Conservation (phyloP, 1,140 invertebrate genomes). For the Mamestra configurata region DNA sequence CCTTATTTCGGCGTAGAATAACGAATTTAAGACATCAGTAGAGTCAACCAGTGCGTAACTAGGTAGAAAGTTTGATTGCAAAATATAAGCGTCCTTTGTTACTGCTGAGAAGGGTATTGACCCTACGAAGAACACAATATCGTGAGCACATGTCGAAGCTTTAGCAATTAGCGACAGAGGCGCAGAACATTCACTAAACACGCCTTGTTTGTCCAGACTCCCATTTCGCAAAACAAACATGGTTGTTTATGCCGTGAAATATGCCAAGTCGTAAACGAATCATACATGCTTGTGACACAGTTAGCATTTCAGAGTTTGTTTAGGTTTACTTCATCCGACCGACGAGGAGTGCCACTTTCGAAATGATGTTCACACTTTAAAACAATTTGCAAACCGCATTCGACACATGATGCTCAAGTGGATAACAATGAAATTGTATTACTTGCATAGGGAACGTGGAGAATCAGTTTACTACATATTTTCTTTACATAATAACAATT, state of each 20-base stretch:
- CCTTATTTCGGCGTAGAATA: constrained; percentile 53
- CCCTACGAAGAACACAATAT: not conserved
- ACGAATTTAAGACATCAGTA: not conserved
- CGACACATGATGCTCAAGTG: constrained; percentile 33
- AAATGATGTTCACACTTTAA: constrained; percentile 47
- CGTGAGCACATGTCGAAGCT: not conserved
- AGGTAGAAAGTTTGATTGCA: not conserved
- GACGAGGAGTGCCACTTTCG: constrained; percentile 47
- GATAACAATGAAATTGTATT: constrained; percentile 28
- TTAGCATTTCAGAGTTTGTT: constrained; percentile 48
- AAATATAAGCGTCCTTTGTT: not conserved
- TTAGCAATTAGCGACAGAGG: not conserved
- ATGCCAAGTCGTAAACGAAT: constrained; percentile 54
- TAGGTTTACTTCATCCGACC: constrained; percentile 49
- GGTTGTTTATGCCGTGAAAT: constrained; percentile 48
- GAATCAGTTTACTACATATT: not conserved
- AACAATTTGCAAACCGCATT: constrained; percentile 42
- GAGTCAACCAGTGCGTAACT: not conserved
- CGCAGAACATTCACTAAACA: constrained; percentile 6
- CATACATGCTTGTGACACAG: constrained; percentile 53
- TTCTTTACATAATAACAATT: constrained; percentile 11
- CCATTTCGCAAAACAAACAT: constrained; percentile 56
- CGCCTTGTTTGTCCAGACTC: constrained; percentile 24
- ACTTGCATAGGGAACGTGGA: constrained; percentile 4
- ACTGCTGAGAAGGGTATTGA: not conserved